A percentile compares a stretch with the other conserved stretches of the same genome.
Evolutionary conservation across 2,113 vertebrate species (phyloP).

Genomic region (Hippocampus comes): DNA sequence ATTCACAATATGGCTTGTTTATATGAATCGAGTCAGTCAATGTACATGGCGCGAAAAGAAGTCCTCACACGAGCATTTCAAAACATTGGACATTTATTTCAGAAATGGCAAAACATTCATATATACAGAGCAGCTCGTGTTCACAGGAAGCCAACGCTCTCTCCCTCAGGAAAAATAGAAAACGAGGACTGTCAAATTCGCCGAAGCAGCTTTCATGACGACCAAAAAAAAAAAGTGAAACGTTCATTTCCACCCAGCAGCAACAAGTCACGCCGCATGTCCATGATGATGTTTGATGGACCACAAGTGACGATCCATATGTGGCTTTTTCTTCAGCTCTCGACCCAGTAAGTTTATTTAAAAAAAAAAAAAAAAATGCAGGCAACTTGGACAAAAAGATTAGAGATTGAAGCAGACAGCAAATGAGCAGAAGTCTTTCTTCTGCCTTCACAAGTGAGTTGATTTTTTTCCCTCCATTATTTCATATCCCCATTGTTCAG

Average conservation of each 20-base stretch:
- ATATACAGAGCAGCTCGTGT: conserved; percentile 57
- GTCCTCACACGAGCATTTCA: neutral
- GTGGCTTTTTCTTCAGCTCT: conserved; percentile 4
- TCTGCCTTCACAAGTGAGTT: conserved; percentile 8
- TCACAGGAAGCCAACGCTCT: conserved; percentile 17
- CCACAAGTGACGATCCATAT: conserved; percentile 2
- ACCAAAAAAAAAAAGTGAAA: conserved; percentile 32
- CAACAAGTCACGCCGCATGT: conserved; percentile 49
- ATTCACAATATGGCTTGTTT: too few relatives aligned
- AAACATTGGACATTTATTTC: conserved; percentile 58
- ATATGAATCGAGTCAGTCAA: too few relatives aligned
- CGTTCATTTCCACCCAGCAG: conserved; percentile 61
- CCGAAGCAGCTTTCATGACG: conserved; percentile 21
- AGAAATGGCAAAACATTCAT: conserved; percentile 51
- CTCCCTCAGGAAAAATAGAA: neutral
- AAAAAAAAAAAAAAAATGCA: neutral
- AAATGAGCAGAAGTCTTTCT: conserved; percentile 37
- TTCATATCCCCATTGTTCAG: neutral
- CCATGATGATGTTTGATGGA: conserved; percentile 3
- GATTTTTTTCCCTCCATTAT: conserved; percentile 16
- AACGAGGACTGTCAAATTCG: neutral
- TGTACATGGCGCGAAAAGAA: too few relatives aligned
- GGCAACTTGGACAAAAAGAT: neutral
- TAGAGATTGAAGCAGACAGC: neutral
- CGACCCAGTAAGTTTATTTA: conserved; percentile 11